Percentiles rank a stretch among this genome's conserved stretches.
These are phyloP conservation scores for Motacilla alba DNA, from an alignment of 2,113 vertebrate genomes.

Conservation along the genomic window DNA sequence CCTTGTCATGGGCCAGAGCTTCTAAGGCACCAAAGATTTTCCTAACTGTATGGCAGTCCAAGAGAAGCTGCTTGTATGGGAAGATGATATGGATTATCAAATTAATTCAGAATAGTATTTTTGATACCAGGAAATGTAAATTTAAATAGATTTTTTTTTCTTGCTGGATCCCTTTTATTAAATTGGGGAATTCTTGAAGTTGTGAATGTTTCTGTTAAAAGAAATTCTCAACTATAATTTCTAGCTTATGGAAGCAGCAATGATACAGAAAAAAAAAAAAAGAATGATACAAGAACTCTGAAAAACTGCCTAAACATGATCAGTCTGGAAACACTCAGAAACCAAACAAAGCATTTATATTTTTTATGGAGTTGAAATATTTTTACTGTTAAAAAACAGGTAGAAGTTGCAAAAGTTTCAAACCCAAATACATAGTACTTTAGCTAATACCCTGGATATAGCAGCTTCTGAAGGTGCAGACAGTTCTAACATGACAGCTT, in stretches of 20 bases:
- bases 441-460: constrained; percentile 23
- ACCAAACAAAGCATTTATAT: not conserved
- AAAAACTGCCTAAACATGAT: not conserved
- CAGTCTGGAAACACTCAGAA: not conserved
- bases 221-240: not conserved
- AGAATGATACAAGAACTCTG: not conserved
- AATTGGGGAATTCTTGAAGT: not conserved
- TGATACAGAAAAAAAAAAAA: not conserved
- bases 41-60: not conserved
- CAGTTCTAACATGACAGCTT: not conserved
- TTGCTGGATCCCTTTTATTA: not conserved
- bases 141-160: not conserved
- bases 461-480: not conserved
- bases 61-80: not conserved
- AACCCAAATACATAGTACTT: not conserved
- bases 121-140: not conserved
- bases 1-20: not conserved
- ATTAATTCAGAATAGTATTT: not conserved
- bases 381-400: not conserved
- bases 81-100: not conserved
- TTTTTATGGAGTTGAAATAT: not conserved
- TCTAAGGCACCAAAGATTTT: not conserved
- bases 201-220: not conserved
- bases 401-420: not conserved
- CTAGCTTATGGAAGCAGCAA: not conserved